phyloP scores from a whole-genome alignment of 2,888 invertebrate genomes.

The Strigamia transsilvanica region DNA sequence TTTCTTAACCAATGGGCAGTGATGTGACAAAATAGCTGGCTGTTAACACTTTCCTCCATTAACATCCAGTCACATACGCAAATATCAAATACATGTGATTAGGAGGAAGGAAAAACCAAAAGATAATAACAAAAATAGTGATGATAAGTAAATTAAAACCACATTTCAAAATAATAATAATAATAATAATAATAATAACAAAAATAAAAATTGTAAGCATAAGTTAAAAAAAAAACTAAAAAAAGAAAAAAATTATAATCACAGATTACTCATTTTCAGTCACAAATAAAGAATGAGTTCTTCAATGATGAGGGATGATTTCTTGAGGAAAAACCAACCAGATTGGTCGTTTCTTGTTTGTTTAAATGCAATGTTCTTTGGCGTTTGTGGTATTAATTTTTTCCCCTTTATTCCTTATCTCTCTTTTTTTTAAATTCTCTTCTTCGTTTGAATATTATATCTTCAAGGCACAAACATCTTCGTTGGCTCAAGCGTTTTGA shows the following conservation, averaged over 20 bases:
- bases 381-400: slow-evolving; percentile 27
- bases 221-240: neutral
- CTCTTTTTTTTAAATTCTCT: neutral
- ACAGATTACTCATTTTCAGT: slow-evolving; percentile 13
- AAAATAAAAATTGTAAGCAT: neutral
- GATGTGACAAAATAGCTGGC: slow-evolving; percentile 19
- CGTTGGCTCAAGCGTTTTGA: neutral
- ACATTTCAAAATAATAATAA: neutral
- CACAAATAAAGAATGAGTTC: slow-evolving; percentile 7
- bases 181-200: too few species aligned
- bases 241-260: slow-evolving; percentile 9
- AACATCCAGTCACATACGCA: neutral
- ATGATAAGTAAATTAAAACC: neutral
- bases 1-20: slow-evolving; percentile 6
- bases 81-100: slow-evolving; percentile 2
- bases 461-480: slow-evolving; percentile 34
- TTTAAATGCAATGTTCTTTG: slow-evolving; percentile 35
- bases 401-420: neutral
- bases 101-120: neutral
- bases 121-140: neutral
- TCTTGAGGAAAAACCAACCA: slow-evolving; percentile 11
- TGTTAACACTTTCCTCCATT: neutral
- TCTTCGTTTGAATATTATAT: neutral
- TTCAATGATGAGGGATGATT: slow-evolving; percentile 36
- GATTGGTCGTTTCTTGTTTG: slow-evolving; percentile 9